Evolutionary conservation across 2,888 invertebrate genomes (phyloP).

Genomic region (Hemithea aestivaria): DNA sequence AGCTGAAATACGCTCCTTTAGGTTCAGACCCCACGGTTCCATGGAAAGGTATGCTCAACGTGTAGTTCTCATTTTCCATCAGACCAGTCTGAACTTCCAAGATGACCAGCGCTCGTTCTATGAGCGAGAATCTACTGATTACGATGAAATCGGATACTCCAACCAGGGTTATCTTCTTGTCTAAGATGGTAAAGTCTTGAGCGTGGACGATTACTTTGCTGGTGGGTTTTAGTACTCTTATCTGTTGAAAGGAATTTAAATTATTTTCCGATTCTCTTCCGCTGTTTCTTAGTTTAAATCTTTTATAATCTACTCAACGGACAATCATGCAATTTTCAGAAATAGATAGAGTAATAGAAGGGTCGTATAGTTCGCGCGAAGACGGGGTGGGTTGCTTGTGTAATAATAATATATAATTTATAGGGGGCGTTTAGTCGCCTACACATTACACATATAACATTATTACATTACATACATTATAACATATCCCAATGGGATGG

Average conservation of each 20-base stretch:
- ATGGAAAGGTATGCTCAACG: constrained; percentile 79
- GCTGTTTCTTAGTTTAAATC: too few species aligned
- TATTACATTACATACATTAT: too few species aligned
- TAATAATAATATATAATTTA: too few species aligned
- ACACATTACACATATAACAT: too few species aligned
- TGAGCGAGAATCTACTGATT: constrained; percentile 41
- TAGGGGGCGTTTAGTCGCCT: too few species aligned
- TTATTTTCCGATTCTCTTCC: too few species aligned
- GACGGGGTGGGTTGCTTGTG: too few species aligned
- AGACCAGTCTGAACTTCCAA: constrained; percentile 72
- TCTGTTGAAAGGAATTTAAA: constrained; percentile 63
- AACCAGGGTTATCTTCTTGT: constrained; percentile 42
- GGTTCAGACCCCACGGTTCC: constrained; percentile 81
- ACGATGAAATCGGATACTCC: constrained; percentile 27
- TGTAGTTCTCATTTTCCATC: constrained; percentile 65
- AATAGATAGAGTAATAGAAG: too few species aligned
- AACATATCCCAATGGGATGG: too few species aligned
- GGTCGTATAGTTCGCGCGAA: too few species aligned
- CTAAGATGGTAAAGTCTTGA: constrained; percentile 77
- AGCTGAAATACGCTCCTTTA: constrained; percentile 85
- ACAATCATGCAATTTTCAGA: too few species aligned
- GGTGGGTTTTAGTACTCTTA: constrained; percentile 70
- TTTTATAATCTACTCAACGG: too few species aligned
- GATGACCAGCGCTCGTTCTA: constrained; percentile 80
- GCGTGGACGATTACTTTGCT: constrained; percentile 83